Percentiles rank a stretch among this genome's conserved stretches.
Conservation (phyloP, 2,797 vertebrate species). For the Xiphorhynchus erythropygius region DNA sequence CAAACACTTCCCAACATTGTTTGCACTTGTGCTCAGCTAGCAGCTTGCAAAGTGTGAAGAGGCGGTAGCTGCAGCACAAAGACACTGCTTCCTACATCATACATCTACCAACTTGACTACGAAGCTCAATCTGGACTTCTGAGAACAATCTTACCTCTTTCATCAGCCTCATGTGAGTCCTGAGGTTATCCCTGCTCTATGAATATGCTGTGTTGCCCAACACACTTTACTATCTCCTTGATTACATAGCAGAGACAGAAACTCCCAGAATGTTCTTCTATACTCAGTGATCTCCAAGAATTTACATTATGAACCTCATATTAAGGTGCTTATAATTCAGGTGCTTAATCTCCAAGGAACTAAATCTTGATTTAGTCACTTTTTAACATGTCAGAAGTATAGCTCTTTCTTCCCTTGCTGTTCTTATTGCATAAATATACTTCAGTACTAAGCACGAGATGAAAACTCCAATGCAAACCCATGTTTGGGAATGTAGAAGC, state of each 20-base stretch:
- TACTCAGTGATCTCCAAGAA: background rate
- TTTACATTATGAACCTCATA: background rate
- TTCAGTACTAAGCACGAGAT: background rate
- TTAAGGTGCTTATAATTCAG: constrained; percentile 3
- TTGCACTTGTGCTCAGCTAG: background rate
- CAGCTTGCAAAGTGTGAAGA: background rate
- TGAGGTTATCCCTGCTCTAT: background rate
- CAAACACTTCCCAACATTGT: background rate
- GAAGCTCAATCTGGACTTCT: background rate
- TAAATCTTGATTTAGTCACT: constrained; percentile 14
- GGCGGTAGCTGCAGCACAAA: fast-evolving
- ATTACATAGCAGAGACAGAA: constrained; percentile 9
- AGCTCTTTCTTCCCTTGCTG: background rate
- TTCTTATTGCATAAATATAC: background rate
- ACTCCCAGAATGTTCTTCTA: background rate
- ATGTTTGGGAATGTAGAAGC: background rate
- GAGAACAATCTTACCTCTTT: background rate
- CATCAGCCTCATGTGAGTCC: background rate
- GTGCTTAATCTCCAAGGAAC: background rate
- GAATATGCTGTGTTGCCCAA: background rate
- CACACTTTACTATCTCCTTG: background rate
- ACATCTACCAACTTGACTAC: background rate
- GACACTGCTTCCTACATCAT: background rate
- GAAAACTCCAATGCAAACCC: background rate
- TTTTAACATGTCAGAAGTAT: background rate